phyloP scores from a whole-genome alignment of 2,888 invertebrate species.

The Schizotus pectinicornis region DNA sequence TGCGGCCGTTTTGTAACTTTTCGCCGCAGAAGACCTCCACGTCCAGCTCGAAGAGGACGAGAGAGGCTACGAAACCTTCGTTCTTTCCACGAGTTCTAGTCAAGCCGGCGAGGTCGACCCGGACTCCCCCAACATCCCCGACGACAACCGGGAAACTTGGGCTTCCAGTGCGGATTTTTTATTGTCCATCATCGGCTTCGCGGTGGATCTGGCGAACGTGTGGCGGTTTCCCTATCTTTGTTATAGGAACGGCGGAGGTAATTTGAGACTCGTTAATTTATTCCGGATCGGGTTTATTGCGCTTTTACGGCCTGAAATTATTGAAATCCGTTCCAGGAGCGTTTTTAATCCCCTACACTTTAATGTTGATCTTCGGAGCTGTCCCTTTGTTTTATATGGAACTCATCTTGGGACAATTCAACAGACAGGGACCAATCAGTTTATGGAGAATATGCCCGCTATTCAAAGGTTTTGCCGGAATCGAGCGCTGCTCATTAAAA shows the following conservation, averaged over 20 bases:
- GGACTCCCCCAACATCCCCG: slow-evolving; percentile 50
- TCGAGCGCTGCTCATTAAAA: neutral
- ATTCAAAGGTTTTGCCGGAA: slow-evolving; percentile 71
- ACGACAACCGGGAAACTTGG: slow-evolving; percentile 78
- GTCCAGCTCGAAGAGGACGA: slow-evolving; percentile 59
- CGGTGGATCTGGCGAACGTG: slow-evolving; percentile 86
- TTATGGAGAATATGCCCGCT: slow-evolving; percentile 85
- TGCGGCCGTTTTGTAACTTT: neutral
- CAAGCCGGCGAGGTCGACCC: slow-evolving; percentile 55
- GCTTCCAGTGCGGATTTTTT: slow-evolving; percentile 81
- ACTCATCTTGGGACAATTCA: slow-evolving; percentile 77
- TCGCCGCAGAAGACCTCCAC: slow-evolving; percentile 55
- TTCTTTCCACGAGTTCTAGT: slow-evolving; percentile 55
- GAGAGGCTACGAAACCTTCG: slow-evolving; percentile 54
- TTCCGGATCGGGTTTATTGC: slow-evolving; percentile 9
- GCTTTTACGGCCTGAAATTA: slow-evolving; percentile 7
- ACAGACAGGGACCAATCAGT: slow-evolving; percentile 77
- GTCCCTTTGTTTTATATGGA: slow-evolving; percentile 83
- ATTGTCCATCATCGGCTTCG: slow-evolving; percentile 83
- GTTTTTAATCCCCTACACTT: slow-evolving; percentile 75
- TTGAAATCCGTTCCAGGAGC: slow-evolving; percentile 64
- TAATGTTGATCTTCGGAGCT: slow-evolving; percentile 78
- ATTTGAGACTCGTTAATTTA: neutral
- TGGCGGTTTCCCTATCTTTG: slow-evolving; percentile 84
- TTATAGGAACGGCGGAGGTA: slow-evolving; percentile 80